Percentiles rank a stretch among this genome's conserved stretches.
phyloP scores from a whole-genome alignment of 2,113 vertebrate species.

The Puma concolor region DNA sequence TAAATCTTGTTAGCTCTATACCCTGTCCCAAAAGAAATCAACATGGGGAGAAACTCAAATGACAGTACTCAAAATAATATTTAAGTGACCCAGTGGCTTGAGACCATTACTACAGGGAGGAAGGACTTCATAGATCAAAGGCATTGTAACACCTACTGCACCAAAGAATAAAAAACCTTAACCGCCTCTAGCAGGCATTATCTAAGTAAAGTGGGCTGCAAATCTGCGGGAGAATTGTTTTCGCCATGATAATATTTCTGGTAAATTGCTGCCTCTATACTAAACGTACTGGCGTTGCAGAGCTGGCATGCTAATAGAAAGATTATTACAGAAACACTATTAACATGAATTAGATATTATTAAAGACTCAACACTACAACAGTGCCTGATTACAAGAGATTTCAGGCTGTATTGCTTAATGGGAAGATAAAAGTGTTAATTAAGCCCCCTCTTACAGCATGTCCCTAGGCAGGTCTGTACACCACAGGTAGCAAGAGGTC shows the following conservation, averaged over 20 bases:
- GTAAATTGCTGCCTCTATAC: conserved; percentile 65
- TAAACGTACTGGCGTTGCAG: conserved; percentile 50
- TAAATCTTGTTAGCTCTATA: conserved; percentile 16
- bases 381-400: conserved; percentile 62
- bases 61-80: conserved; percentile 15
- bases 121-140: conserved; percentile 65
- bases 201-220: conserved; percentile 46
- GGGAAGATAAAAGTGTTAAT: conserved; percentile 74
- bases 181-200: conserved; percentile 31
- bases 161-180: conserved; percentile 51
- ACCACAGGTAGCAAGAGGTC: conserved; percentile 58
- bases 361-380: conserved; percentile 77
- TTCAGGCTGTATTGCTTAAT: conserved; percentile 67
- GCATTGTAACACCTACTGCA: conserved; percentile 43
- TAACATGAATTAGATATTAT: conserved; percentile 79
- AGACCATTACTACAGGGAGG: conserved; percentile 3
- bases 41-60: not conserved
- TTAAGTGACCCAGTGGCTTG: conserved; percentile 27
- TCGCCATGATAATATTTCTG: conserved; percentile 42
- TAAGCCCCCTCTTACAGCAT: conserved; percentile 64
- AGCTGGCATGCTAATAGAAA: conserved; percentile 72
- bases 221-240: conserved; percentile 53
- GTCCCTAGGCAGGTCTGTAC: conserved; percentile 46
- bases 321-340: conserved; percentile 77
- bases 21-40: conserved; percentile 37